Evolutionary conservation across 2,113 vertebrate genomes (phyloP).

Genomic region (Cepphus grylle): DNA sequence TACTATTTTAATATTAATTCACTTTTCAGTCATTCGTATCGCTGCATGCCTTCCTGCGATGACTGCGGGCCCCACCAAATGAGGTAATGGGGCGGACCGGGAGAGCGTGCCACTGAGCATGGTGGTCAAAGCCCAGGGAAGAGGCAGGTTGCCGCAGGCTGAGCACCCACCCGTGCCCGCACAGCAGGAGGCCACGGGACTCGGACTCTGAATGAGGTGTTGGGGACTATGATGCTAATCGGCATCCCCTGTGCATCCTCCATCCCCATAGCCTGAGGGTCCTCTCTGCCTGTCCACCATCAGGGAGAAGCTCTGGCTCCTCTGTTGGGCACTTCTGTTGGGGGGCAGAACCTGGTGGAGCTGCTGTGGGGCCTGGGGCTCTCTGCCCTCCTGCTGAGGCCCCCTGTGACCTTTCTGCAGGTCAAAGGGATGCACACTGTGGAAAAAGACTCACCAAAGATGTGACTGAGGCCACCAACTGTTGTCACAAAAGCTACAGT

Average conservation of each 20-base stretch:
- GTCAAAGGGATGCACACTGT: background rate
- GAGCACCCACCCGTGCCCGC: background rate
- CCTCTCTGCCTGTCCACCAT: accelerated
- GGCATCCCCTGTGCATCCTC: background rate
- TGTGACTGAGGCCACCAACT: background rate
- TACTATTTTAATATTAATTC: slow-evolving; percentile 22
- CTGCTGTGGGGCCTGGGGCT: accelerated
- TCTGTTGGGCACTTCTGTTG: background rate
- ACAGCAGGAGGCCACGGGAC: accelerated
- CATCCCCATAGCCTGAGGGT: background rate
- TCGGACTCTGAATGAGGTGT: background rate
- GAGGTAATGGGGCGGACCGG: background rate
- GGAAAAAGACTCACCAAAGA: background rate
- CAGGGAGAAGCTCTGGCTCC: accelerated
- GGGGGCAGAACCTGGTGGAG: background rate
- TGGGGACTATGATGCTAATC: background rate
- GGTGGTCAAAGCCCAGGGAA: background rate
- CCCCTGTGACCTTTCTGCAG: background rate
- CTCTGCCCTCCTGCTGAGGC: background rate
- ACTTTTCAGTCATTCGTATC: background rate
- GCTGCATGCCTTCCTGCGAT: background rate
- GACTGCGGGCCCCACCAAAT: background rate
- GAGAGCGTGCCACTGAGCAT: accelerated
- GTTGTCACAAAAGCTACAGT: background rate
- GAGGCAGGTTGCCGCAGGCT: background rate